Evolutionary conservation across 2,888 invertebrate species (phyloP), one percentile per base, ranked within the genome.

Genomic region (Aphelenchoides bicaudatus): DNA sequence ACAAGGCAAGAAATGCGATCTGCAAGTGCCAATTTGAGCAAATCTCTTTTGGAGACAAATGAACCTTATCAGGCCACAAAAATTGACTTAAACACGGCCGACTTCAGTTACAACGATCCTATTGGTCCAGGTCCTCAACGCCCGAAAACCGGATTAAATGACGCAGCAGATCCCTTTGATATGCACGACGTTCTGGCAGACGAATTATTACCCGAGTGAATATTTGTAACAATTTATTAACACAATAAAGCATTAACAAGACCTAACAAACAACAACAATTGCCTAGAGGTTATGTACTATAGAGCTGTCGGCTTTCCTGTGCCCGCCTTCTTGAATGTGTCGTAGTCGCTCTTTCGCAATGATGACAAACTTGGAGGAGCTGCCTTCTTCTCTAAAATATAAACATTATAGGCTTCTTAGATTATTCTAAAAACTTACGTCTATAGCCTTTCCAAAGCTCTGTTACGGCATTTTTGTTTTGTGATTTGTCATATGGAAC

Each of bases 141-240:
- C 29, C 83, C 83, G 4, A 82, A 81, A 65, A 83, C 82, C 3
- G 66, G 70, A 38, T 37, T 52, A 34, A 52, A 47, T 21, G 50
- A 34, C 23, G 23, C 87, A 80, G 87, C 54, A 27, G 58, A 47
- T 8, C 46, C 56, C 34, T 71, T 71, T 31, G 67, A 67, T 21
- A 59, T 58, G 28, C 55, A 59, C 54, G 71, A 84, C 19, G 86
- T 88, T 78, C 87, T 88, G 21, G 87, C 87, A 19, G 87, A 87
- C 72, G 87, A 87, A 78, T 81, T 88, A 46, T 79, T 88, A 67
- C 88, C 88, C 1, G 87, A 87, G 77, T 87, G 82, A 83, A 21
- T n/a, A 34, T 34, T 34, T 34, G 37, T 39, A 59, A 13, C 47
- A 6, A 16, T 54, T 54, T 16, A 19, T 10, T 30, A 58, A 28